Base-by-base conservation (phyloP, 2,797 vertebrate genomes). In the Mycteria americana region DNA sequence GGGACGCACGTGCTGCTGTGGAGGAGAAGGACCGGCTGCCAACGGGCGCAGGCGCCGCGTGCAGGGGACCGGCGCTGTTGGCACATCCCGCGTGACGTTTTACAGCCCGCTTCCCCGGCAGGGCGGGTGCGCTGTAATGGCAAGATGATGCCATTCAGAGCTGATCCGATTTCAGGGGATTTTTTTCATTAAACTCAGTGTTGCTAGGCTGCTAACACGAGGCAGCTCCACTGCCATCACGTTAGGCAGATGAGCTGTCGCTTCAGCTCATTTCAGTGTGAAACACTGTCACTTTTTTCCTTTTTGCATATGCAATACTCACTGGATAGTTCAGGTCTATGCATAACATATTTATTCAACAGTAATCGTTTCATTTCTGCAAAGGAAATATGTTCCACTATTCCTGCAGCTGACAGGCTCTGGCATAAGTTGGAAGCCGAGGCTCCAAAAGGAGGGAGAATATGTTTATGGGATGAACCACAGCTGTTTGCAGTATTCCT, bases 401-500 rank as follows among this genome's bases (percentile, higher is more conserved):
- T 21, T 92, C 81, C 93, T 89, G 78, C 81, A 92, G 92, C 94
- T 97, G 95, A 94, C 81, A 33, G 63, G 92, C 75, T 72, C 90
- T 97, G 97, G 95, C 95, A 83, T 11, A 79, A 83, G 86, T 62
- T 43, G 75, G 95, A 89, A 83, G 57, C 84, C 10, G 81, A 74
- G 77, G 84, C 33, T 96, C 93, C 95, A 78, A 77, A 93, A 91
- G 86, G 69, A 96, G 76, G 56, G 56, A 88, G 89, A 95, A 93
- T 92, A 82, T 91, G 95, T 87, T 94, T 75, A 39, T 25, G 79
- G 93, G 85, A 88, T 85, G 91, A 95, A 59, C 43, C 87, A 59
- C 95, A 96, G 95, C 92, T 97, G 97, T 90, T 94, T 91, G 82
- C 94, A 67, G 85, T 27, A 57, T 76, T 95, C 92, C 72, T 92